Base-by-base conservation (phyloP, 2,888 invertebrate genomes). In the Slavum lentiscoides region DNA sequence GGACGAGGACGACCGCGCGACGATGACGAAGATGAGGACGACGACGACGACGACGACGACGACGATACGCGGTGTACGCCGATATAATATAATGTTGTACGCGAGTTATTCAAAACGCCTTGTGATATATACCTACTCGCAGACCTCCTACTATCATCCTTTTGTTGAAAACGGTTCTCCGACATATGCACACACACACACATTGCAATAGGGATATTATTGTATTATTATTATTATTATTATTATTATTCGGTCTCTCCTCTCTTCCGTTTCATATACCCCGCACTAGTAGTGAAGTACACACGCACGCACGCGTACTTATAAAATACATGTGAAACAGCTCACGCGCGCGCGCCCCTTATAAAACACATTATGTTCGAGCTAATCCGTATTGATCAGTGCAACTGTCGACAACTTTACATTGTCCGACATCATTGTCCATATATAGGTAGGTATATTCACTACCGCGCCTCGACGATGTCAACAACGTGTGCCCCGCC, bases 141-240 rank as follows among this genome's bases (percentile, higher is more conserved):
- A 61, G 76, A 76, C 76, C 76, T 76, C 76, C 76, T 76, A 76
- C 76, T 68, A 76, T 76, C 76, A 76, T 76, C 76, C 76, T 69
- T 69, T 76, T 76, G 76, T 76, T 15, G 59, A 30, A 62, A 69
- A 53, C 69, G 17, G 37, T 69, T 69, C 30, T 37, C 69, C 49
- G 49, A 49, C 49, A 13, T 49, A 13, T 15, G 49, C 43, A 9
- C 43, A 9, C 30, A 30, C 30, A 30, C 43, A 9, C 43, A 9
- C 43, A 43, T 43, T 43, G 43, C 9, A 9, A 43, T 9, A 9
- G 9, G 43, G 43, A 43, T 43, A 43, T 9, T 7, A 9, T 43
- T 9, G 7, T 43, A 43, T 43, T 43, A 43, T 43, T 43, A 43
- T 43, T 43, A 43, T 43, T 43, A 49, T 53, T 37, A 17, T 30